phyloP scores from a whole-genome alignment of 2,888 invertebrate species.

The Cabera pusaria region DNA sequence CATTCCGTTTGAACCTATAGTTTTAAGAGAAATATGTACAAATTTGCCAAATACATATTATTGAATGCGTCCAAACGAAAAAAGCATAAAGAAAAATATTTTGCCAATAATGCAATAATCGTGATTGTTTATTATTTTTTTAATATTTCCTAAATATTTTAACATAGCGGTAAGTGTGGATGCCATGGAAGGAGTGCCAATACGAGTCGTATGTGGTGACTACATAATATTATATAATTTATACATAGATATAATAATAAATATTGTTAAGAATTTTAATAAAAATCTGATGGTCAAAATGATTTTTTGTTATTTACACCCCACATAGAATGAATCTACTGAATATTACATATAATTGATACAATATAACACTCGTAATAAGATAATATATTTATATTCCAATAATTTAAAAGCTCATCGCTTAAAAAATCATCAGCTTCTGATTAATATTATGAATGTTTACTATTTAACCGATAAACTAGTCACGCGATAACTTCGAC shows the following conservation, averaged over 20 bases:
- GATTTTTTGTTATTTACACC: constrained; percentile 43
- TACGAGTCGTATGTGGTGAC: constrained; percentile 63
- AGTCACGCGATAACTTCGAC: too few relatives aligned
- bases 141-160: constrained; percentile 29
- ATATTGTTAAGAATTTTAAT: constrained; percentile 72
- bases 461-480: too few relatives aligned
- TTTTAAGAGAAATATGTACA: constrained; percentile 47
- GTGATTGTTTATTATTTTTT: constrained; percentile 30
- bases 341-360: not conserved
- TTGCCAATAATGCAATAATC: constrained; percentile 32
- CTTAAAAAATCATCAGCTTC: constrained; percentile 1
- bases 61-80: constrained; percentile 44
- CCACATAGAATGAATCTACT: constrained; percentile 11
- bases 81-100: constrained; percentile 32
- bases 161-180: constrained; percentile 37
- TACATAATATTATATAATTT: constrained; percentile 57
- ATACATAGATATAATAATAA: constrained; percentile 68
- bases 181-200: constrained; percentile 68
- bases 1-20: constrained; percentile 33
- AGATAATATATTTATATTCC: too few relatives aligned
- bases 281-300: constrained; percentile 63
- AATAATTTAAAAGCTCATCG: too few relatives aligned
- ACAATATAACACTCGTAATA: constrained; percentile 20
- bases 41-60: constrained; percentile 42
- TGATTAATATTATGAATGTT: too few relatives aligned